phyloP scores from a whole-genome alignment of 2,797 vertebrate genomes.

The Chanos chanos region DNA sequence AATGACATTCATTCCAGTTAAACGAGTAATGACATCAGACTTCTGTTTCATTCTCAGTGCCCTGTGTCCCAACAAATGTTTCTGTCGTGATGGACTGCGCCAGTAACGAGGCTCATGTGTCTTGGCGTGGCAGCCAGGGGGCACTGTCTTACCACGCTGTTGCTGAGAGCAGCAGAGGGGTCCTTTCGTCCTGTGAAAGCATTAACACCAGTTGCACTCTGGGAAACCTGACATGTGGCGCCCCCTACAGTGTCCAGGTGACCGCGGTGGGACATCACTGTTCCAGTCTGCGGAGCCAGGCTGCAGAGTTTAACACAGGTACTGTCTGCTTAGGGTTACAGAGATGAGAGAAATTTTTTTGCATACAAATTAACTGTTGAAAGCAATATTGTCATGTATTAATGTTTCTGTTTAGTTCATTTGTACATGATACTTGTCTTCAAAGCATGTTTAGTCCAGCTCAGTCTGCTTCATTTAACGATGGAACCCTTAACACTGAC shows the following conservation, averaged over 20 bases:
- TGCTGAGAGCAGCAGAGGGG: slow-evolving; percentile 41
- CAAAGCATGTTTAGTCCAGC: no score
- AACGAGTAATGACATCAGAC: no score
- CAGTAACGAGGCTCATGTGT: slow-evolving; percentile 54
- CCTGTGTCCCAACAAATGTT: slow-evolving; percentile 69
- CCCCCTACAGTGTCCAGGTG: slow-evolving; percentile 60
- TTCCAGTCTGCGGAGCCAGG: slow-evolving; percentile 65
- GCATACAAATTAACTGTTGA: no score
- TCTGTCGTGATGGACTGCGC: slow-evolving; percentile 53
- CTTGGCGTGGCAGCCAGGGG: slow-evolving; percentile 64
- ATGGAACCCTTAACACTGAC: no score
- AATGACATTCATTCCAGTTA: no score
- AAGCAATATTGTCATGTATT: background rate
- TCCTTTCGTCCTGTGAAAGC: slow-evolving; percentile 47
- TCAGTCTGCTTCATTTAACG: no score
- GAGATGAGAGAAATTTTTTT: no score
- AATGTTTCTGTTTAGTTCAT: background rate
- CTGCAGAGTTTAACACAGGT: slow-evolving; percentile 62
- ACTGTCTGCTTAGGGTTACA: slow-evolving; percentile 16
- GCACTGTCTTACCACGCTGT: slow-evolving; percentile 58
- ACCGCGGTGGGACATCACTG: slow-evolving; percentile 61
- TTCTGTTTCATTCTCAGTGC: slow-evolving; percentile 53
- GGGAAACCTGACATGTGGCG: slow-evolving; percentile 62
- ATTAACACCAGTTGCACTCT: slow-evolving; percentile 48
- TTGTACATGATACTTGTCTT: no score